Evolutionary conservation across 2,888 invertebrate genomes (phyloP), one percentile per base, ranked within the genome.

Genomic region (Volucella inflata): DNA sequence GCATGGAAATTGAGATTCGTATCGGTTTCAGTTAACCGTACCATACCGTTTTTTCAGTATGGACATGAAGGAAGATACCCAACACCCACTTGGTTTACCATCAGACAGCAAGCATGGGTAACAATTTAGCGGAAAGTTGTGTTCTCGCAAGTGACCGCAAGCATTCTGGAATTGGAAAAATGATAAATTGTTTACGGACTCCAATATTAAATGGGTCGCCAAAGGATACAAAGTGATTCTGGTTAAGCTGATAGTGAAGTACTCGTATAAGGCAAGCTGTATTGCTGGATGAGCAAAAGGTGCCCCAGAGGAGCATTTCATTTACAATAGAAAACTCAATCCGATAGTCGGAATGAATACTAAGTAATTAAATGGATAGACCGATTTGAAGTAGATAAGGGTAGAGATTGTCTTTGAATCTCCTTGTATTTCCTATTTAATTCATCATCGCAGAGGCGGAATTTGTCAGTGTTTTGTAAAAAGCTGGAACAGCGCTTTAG

Each of bases 1-100:
- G 81, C 84, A 85, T 85, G 46, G 62, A 85, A 81, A 85, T 85
- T 76, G 71, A 67, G 84, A 85, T 85, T 85, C 76, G 80, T 76
- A 85, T 85, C 84, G 76, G 59, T 85, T 80, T 67, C 67, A 71
- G 71, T 75, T 84, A 65, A 65, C 75, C 17, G 17, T 30, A 30
- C 30, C 30, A 6, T 30, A 30, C 38, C 51, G 46, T 55, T 74
- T 55, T 74, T 40, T 40, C 53, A 48, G 55, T 60, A 42, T 30
- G 14, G 38, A 17, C n/a, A 46, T 30, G 50, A 67, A 38, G 51
- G 51, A 17, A 48, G 48, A 4, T 6, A 21, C 40, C 59, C 48
- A n/a, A 6, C 62, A 30, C 10, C 44, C 12, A 14, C 12, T 44
- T 55, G 6, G 50, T n/a, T 51, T 59, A 30, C 17, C 57, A 50